A percentile compares a stretch with the other conserved stretches of the same genome.
Evolutionary conservation across 2,797 vertebrate species (phyloP).

Genomic region (Adelosebastes latens): DNA sequence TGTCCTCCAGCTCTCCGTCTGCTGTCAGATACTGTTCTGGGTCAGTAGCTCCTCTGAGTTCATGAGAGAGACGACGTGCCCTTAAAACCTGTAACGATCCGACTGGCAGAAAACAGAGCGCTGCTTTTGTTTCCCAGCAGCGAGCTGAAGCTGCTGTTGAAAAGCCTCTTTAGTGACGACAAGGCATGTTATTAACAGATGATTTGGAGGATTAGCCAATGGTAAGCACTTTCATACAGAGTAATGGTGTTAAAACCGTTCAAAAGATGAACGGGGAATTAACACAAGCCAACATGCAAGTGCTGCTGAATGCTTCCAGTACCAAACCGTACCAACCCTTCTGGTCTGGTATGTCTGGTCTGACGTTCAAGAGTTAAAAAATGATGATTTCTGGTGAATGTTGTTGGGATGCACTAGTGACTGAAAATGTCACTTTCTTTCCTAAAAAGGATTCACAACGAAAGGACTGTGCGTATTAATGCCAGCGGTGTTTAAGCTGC

Average conservation of each 20-base stretch:
- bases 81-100: conserved; percentile 5
- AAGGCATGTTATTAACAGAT: conserved; percentile 7
- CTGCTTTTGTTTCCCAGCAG: conserved; percentile 25
- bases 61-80: too few relatives aligned
- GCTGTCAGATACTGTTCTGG: too few relatives aligned
- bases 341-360: neutral
- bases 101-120: neutral
- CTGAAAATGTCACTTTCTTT: neutral
- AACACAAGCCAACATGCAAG: neutral
- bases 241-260: neutral
- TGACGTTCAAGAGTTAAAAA: neutral
- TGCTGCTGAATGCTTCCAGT: neutral
- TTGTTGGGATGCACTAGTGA: neutral
- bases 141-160: neutral
- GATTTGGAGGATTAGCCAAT: conserved; percentile 50
- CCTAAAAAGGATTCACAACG: neutral
- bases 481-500: conserved; percentile 5
- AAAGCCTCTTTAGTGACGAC: conserved; percentile 31
- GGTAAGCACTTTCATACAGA: conserved; percentile 9
- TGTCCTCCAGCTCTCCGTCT: too few relatives aligned
- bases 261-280: neutral
- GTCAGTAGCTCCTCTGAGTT: too few relatives aligned
- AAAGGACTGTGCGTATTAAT: neutral
- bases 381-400: neutral
- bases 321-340: too few relatives aligned